phyloP scores from a whole-genome alignment of 2,113 vertebrate genomes.

The Myiozetetes cayanensis region DNA sequence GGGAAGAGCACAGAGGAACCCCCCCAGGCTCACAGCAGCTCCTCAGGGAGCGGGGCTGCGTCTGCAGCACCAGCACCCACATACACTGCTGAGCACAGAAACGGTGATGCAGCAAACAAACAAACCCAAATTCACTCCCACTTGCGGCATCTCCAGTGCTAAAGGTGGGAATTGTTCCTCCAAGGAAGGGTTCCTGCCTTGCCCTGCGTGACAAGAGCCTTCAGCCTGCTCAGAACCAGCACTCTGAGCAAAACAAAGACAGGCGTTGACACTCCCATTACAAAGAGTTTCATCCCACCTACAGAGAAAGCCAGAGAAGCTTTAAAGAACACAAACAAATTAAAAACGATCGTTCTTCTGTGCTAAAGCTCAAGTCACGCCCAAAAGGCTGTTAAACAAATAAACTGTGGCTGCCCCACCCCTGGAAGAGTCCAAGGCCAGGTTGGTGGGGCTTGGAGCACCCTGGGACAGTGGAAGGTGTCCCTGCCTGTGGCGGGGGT shows the following conservation, averaged over 20 bases:
- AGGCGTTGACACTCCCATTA: background rate
- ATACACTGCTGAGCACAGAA: background rate
- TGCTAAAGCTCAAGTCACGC: background rate
- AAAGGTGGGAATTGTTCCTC: background rate
- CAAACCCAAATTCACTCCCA: background rate
- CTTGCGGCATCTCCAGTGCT: background rate
- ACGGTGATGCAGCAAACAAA: background rate
- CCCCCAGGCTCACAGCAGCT: background rate
- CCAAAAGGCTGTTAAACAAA: background rate
- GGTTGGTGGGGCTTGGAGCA: background rate
- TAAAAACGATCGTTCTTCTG: background rate
- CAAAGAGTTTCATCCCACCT: background rate
- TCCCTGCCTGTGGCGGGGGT: background rate
- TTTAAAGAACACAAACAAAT: background rate
- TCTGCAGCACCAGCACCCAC: background rate
- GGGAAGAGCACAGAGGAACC: background rate
- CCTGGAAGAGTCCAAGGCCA: background rate
- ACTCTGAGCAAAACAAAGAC: background rate
- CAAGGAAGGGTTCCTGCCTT: background rate
- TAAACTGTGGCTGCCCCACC: background rate
- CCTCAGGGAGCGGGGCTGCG: background rate
- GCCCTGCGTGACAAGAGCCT: background rate
- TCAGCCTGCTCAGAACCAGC: background rate
- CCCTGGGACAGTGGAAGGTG: background rate
- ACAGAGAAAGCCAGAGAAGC: background rate